Evolutionary conservation across 2,888 invertebrate species (phyloP).

Genomic region (Cephonodes hylas): DNA sequence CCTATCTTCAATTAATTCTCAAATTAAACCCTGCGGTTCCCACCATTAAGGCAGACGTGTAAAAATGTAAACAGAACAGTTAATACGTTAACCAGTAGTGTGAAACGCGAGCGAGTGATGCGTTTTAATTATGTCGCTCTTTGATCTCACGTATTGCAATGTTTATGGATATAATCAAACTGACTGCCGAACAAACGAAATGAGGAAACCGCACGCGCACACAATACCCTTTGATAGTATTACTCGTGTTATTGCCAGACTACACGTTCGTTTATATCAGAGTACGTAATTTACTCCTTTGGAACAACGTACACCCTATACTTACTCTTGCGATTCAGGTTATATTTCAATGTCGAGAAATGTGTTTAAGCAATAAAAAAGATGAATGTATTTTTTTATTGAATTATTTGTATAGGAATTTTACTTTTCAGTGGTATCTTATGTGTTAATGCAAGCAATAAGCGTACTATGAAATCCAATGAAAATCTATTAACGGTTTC

Average conservation of each 20-base stretch:
- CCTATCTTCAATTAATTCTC: background rate
- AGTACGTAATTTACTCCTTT: background rate
- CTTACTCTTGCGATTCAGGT: too few species aligned
- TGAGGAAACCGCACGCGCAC: background rate
- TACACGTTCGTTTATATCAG: background rate
- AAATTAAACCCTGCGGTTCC: background rate
- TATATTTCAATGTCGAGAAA: too few species aligned
- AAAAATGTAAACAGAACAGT: slow-evolving; percentile 8
- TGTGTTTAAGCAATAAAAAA: too few species aligned
- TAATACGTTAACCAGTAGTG: slow-evolving; percentile 9
- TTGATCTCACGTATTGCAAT: slow-evolving; percentile 19
- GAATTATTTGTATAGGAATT: too few species aligned
- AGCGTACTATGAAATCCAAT: too few species aligned
- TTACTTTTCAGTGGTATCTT: too few species aligned
- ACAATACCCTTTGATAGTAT: background rate
- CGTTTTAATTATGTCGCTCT: slow-evolving; percentile 23
- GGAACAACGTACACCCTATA: too few species aligned
- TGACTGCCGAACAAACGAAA: slow-evolving; percentile 1
- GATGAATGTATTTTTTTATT: too few species aligned
- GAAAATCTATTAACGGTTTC: too few species aligned
- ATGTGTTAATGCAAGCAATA: too few species aligned
- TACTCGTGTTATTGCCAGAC: background rate
- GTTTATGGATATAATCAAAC: slow-evolving; percentile 7
- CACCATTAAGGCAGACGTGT: background rate
- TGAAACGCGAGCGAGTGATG: slow-evolving; percentile 21